A percentile compares a stretch with the other conserved stretches of the same genome.
phyloP scores from a whole-genome alignment of 2,113 vertebrate genomes.

The Lutjanus erythropterus region DNA sequence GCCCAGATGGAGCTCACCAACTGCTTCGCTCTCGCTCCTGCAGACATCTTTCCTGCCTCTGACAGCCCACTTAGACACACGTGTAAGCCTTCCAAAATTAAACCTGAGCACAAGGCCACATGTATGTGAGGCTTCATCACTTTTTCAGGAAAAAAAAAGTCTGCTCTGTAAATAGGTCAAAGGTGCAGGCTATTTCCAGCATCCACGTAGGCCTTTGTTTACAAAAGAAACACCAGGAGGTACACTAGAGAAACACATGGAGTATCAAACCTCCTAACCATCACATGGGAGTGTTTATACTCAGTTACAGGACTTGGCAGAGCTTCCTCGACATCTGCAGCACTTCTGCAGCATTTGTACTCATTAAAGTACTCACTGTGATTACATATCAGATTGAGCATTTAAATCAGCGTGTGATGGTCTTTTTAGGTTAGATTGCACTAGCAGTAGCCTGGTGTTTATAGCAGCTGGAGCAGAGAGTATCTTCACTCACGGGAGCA shows the following conservation, averaged over 20 bases:
- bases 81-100: conserved; percentile 9
- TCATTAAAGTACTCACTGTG: conserved; percentile 29
- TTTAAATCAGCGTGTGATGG: conserved; percentile 24
- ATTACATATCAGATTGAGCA: conserved; percentile 31
- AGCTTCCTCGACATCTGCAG: conserved; percentile 42
- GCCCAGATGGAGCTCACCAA: conserved; percentile 4
- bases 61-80: conserved; percentile 8
- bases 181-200: conserved; percentile 52
- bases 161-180: conserved; percentile 53
- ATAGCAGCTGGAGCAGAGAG: conserved; percentile 28
- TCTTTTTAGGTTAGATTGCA: conserved; percentile 16
- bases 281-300: conserved; percentile 47
- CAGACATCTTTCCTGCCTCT: not conserved
- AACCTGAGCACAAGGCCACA: conserved; percentile 6
- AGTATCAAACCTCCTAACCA: conserved; percentile 27
- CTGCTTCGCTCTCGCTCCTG: conserved; percentile 21
- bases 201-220: conserved; percentile 28
- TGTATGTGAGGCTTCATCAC: not conserved
- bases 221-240: conserved; percentile 45
- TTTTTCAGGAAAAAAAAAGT: conserved; percentile 27
- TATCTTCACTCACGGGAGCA: not conserved
- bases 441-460: conserved; percentile 23
- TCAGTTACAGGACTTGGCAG: conserved; percentile 49
- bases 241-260: conserved; percentile 43
- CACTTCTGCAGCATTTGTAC: conserved; percentile 22